These are phyloP conservation scores for Rhyacophila brunnea DNA, from an alignment of 1,140 invertebrate species.

Conservation along the genomic window DNA sequence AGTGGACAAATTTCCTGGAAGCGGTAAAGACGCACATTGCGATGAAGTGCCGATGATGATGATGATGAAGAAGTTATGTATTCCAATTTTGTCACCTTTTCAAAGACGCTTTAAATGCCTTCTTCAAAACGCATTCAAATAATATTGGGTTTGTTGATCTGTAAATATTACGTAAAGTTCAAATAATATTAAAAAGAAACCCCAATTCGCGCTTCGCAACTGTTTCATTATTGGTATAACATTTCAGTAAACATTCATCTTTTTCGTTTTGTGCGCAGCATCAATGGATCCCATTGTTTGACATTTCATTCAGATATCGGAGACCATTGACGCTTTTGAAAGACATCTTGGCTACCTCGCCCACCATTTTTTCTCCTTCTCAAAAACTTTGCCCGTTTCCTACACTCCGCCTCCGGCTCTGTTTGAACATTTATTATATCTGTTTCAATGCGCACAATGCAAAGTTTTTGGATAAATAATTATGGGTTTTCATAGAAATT, in stretches of 20 bases:
- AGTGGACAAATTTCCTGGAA: no score
- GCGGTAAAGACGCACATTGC: no score
- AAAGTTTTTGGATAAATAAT: slow-evolving; percentile 22
- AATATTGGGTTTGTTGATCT: no score
- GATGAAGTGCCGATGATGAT: no score
- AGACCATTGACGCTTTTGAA: slow-evolving; percentile 6
- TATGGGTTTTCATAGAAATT: slow-evolving; percentile 17
- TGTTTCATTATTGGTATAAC: background rate
- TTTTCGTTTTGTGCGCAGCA: slow-evolving; percentile 9
- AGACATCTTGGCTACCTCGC: background rate
- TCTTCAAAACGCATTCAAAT: no score
- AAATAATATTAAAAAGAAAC: no score
- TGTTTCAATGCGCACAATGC: slow-evolving; percentile 3
- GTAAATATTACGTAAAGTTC: no score
- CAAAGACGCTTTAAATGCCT: no score
- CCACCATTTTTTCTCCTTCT: background rate
- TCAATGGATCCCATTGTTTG: slow-evolving; percentile 22
- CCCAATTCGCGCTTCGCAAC: background rate
- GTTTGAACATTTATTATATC: slow-evolving; percentile 24
- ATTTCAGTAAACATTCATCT: slow-evolving; percentile 5
- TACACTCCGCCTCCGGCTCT: slow-evolving; percentile 4
- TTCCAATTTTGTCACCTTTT: no score
- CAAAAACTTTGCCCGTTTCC: background rate
- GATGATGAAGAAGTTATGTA: no score
- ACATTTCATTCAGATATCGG: slow-evolving; percentile 19